Percentiles rank a stretch among this genome's conserved stretches.
Evolutionary conservation across 2,113 vertebrate genomes (phyloP).

Genomic region (Nesospiza acunhae): DNA sequence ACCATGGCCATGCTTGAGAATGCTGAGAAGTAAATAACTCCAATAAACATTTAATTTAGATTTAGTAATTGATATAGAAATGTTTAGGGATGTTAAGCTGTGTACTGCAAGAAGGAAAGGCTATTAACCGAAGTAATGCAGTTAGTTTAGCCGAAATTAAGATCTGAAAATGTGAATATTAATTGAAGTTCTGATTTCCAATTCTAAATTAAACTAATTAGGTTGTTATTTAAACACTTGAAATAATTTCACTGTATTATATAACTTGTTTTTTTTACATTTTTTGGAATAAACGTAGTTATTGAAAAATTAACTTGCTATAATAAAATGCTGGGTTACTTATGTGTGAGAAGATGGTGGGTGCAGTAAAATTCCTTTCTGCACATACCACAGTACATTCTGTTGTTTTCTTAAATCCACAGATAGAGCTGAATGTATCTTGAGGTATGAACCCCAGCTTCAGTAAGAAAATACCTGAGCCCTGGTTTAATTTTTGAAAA

Average conservation of each 20-base stretch:
- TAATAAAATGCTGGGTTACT: neutral
- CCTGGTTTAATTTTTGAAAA: neutral
- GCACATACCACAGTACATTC: neutral
- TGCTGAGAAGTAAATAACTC: constrained; percentile 49
- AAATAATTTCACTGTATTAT: neutral
- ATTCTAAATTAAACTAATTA: constrained; percentile 15
- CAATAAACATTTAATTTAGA: constrained; percentile 64
- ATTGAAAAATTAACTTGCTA: neutral
- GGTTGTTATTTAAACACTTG: constrained; percentile 6
- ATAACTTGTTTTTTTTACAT: neutral
- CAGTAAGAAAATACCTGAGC: neutral
- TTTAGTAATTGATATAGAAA: constrained; percentile 56
- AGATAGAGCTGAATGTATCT: neutral
- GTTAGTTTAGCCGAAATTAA: constrained; percentile 41
- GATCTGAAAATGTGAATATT: constrained; percentile 38
- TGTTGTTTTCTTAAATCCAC: neutral
- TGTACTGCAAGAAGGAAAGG: constrained; percentile 30
- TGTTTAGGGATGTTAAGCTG: constrained; percentile 16
- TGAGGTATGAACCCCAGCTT: neutral
- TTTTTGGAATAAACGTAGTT: neutral
- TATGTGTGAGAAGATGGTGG: neutral
- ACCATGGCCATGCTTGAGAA: neutral
- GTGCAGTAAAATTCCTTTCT: neutral
- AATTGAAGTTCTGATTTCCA: constrained; percentile 45
- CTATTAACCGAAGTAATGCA: constrained; percentile 40